phyloP scores from a whole-genome alignment of 2,888 invertebrate species.

The Xylocampa areola region DNA sequence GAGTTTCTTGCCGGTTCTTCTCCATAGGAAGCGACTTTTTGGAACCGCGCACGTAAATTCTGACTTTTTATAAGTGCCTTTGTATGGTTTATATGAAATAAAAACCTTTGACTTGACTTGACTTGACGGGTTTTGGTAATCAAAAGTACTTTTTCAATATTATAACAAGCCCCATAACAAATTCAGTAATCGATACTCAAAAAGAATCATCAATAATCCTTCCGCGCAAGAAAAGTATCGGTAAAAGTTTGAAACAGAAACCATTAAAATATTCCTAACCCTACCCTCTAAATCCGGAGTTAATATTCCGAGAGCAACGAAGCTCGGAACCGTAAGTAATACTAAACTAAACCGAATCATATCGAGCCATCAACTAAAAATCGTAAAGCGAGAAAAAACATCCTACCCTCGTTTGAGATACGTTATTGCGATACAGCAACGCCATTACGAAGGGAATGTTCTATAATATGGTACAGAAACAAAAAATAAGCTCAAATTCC shows the following conservation, averaged over 20 bases:
- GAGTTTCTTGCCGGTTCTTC: too few species aligned
- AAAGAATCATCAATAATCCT: too few species aligned
- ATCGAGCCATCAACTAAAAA: constrained; percentile 52
- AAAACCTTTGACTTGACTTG: too few species aligned
- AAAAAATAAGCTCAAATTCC: constrained; percentile 79
- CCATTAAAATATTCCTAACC: constrained; percentile 24
- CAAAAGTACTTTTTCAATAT: too few species aligned
- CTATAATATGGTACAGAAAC: constrained; percentile 69
- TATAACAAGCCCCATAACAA: too few species aligned
- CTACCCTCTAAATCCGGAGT: constrained; percentile 37
- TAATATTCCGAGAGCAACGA: constrained; percentile 37
- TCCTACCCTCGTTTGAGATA: constrained; percentile 54
- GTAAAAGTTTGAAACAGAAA: constrained; percentile 9
- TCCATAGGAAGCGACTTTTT: too few species aligned
- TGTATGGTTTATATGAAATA: too few species aligned
- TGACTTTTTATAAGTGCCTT: too few species aligned
- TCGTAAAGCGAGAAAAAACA: constrained; percentile 54
- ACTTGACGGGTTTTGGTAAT: too few species aligned
- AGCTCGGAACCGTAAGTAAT: constrained; percentile 43
- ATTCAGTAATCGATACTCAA: too few species aligned
- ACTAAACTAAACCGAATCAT: constrained; percentile 45
- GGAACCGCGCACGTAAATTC: too few species aligned
- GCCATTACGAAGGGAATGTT: constrained; percentile 63
- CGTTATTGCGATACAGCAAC: constrained; percentile 59
- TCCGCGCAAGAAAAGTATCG: constrained; percentile 7